Base-by-base conservation (phyloP, 2,113 vertebrate genomes). In the Rhea pennata region DNA sequence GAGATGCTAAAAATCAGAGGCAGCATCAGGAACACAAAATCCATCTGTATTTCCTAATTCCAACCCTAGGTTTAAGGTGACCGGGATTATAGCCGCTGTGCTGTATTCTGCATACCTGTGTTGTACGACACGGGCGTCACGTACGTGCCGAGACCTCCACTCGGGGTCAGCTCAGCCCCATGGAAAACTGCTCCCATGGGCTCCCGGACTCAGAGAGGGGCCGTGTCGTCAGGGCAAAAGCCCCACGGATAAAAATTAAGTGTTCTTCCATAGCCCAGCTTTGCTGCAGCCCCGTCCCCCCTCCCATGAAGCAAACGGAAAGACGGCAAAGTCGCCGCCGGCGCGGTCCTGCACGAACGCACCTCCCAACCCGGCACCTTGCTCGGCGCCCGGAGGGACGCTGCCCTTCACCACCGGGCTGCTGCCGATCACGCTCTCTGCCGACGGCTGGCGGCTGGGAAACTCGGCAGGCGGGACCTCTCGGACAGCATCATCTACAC, bases 321-420 rank as follows among this genome's bases (percentile, higher is more conserved):
- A 27, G 17, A 9, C 6, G 31, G 81, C 23, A 2, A 26, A 40
- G 15, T 5, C 36, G 10, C 62, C 3, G 0, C 15, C n/a, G 3
- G 21, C 0, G 2, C n/a, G 20, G 31, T 48, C 1, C 2, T 64
- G 61, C 50, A 17, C 5, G 2, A 17, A 87, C 91, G 0, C 87
- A 96, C 96, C 95, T 94, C 44, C 67, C 1, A 40, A 17, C 9
- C 16, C 10, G 0, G 74, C 87, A 96, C 97, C 97, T 93, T 92
- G 91, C 87, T 95, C 96, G 0, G 79, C 7, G 11, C 88, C 80
- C 16, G 70, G 75, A 0, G 95, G 67, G 40, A 78, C 1, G 5
- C 7, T 11, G 5, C 53, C 83, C 12, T 65, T 93, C 0, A 33
- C 91, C 0, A 2, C 0, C 0, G 77, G 50, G 75, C 88, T 74